phyloP scores from a whole-genome alignment of 2,797 vertebrate species.

The Alectoris magna region DNA sequence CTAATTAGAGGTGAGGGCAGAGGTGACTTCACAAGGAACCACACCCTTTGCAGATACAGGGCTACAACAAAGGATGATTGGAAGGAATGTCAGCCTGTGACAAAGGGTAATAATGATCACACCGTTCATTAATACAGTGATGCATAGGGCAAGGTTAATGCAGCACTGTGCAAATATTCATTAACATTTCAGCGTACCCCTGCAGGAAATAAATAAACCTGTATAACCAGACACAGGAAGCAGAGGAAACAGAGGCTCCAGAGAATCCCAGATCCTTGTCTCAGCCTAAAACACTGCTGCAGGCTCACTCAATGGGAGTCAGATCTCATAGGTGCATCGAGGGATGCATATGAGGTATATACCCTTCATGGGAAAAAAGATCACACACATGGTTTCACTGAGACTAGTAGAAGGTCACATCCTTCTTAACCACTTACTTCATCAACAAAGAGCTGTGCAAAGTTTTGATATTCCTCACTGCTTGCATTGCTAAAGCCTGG shows the following conservation, averaged over 20 bases:
- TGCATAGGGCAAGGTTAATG: background rate
- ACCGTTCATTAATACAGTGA: background rate
- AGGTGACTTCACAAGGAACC: background rate
- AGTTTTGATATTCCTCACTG: conserved; percentile 79
- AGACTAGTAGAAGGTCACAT: fast-evolving
- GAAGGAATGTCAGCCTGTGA: background rate
- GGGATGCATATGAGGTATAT: fast-evolving
- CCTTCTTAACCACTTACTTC: conserved; percentile 75
- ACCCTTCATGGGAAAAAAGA: background rate
- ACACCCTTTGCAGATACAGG: background rate
- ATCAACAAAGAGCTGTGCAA: conserved; percentile 73
- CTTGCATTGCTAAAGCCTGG: conserved; percentile 74
- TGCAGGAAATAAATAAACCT: background rate
- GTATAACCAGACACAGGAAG: background rate
- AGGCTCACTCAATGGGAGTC: background rate
- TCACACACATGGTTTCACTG: fast-evolving
- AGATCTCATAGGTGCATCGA: background rate
- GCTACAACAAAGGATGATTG: background rate
- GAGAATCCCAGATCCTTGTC: background rate
- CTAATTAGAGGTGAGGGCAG: background rate
- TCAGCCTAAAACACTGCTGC: background rate
- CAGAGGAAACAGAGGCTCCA: background rate
- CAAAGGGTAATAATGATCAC: background rate
- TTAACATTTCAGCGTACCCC: background rate
- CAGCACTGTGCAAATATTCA: background rate